phyloP scores from a whole-genome alignment of 2,797 vertebrate genomes.

The Sebastes hubbsi region DNA sequence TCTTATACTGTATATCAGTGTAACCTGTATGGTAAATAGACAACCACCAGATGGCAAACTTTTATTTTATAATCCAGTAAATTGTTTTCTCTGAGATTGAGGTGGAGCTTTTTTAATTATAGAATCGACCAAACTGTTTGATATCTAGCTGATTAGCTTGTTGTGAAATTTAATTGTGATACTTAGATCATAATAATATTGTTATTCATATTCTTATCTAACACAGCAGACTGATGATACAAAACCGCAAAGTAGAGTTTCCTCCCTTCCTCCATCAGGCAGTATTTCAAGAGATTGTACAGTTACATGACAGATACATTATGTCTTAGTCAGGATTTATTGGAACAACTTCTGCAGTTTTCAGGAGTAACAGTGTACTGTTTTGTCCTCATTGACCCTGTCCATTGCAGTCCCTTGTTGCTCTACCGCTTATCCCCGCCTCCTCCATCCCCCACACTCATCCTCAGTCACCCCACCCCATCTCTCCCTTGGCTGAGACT shows the following conservation, averaged over 20 bases:
- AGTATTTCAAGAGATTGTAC: neutral
- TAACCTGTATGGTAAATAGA: constrained; percentile 5
- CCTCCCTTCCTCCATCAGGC: neutral
- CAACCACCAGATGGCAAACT: constrained; percentile 67
- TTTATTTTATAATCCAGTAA: constrained; percentile 10
- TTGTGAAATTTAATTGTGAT: neutral
- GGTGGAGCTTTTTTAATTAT: neutral
- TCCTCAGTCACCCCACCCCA: constrained; percentile 58
- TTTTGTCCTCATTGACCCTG: constrained; percentile 73
- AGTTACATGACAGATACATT: neutral
- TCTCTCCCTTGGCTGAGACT: constrained; percentile 62
- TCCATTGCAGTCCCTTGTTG: constrained; percentile 68
- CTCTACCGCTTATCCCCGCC: constrained; percentile 45
- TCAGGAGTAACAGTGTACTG: constrained; percentile 30
- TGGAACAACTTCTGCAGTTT: constrained; percentile 45
- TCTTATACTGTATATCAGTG: neutral
- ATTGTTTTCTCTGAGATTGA: neutral
- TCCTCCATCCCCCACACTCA: constrained; percentile 43
- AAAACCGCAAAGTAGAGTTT: constrained; percentile 28
- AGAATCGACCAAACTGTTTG: neutral
- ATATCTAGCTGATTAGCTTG: neutral
- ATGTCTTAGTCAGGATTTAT: constrained; percentile 16
- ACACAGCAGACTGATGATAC: neutral
- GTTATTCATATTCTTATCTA: neutral
- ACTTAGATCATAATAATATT: neutral